A percentile compares a stretch with the other conserved stretches of the same genome.
Evolutionary conservation across 2,797 vertebrate species (phyloP).

Genomic region (Novumbra hubbsi): DNA sequence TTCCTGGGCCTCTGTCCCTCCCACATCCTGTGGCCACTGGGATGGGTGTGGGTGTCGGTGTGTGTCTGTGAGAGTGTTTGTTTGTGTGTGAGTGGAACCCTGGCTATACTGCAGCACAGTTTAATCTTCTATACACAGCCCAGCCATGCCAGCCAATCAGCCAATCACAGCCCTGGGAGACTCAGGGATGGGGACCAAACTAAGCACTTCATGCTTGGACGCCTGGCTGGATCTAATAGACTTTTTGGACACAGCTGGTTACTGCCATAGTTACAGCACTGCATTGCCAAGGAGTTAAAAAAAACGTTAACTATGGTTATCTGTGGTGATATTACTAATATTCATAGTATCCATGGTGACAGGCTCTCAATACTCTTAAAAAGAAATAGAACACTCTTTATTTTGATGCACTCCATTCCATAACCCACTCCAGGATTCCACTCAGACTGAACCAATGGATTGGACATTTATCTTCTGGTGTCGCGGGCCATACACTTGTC

Average conservation of each 20-base stretch:
- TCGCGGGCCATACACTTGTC: not conserved
- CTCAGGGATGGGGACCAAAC: constrained; percentile 26
- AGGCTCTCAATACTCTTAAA: not conserved
- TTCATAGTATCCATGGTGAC: not conserved
- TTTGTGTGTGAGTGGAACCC: not conserved
- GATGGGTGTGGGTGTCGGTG: not conserved
- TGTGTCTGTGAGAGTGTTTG: not conserved
- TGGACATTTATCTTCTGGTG: not conserved
- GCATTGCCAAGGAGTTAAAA: not conserved
- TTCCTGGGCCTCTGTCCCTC: constrained; percentile 57
- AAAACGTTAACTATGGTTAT: not conserved
- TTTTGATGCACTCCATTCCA: not conserved
- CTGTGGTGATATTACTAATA: not conserved
- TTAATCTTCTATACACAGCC: constrained; percentile 71
- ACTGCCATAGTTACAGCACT: not conserved
- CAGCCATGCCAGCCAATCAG: constrained; percentile 63
- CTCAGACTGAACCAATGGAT: not conserved
- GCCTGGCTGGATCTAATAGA: constrained; percentile 9
- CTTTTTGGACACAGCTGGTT: not conserved
- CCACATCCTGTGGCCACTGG: constrained; percentile 43
- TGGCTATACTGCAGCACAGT: constrained; percentile 54
- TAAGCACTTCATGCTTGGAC: constrained; percentile 45
- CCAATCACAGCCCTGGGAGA: constrained; percentile 52
- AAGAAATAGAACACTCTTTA: not conserved
- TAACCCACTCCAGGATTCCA: not conserved